Evolutionary conservation across 2,797 vertebrate genomes (phyloP).

Genomic region (Gymnodraco acuticeps): DNA sequence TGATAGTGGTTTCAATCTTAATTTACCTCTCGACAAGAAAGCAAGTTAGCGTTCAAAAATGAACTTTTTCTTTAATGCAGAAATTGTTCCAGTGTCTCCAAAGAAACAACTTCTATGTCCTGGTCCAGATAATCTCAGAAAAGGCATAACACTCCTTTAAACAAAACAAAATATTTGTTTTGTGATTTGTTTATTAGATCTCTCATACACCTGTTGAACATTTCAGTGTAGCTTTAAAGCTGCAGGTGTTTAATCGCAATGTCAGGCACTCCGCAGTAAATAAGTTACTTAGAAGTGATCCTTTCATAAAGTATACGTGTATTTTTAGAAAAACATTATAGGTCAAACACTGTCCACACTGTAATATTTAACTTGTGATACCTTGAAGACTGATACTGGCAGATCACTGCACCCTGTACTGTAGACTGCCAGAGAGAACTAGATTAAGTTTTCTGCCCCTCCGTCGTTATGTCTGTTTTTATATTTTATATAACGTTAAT

Average conservation of each 20-base stretch:
- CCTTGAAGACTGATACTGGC: not conserved
- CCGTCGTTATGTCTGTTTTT: constrained; percentile 12
- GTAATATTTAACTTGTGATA: not conserved
- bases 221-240: constrained; percentile 2
- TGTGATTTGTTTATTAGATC: too few species aligned
- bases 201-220: too few species aligned
- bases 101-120: too few species aligned
- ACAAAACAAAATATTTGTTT: too few species aligned
- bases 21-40: constrained; percentile 4
- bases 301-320: not conserved
- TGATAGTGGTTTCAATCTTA: too few species aligned
- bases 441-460: not conserved
- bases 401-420: not conserved
- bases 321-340: not conserved
- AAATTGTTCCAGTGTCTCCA: too few species aligned
- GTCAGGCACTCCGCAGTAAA: too few species aligned
- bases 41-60: not conserved
- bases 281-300: not conserved
- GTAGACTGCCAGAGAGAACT: accelerated
- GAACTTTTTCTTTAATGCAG: too few species aligned
- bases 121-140: too few species aligned
- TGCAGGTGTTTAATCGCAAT: not conserved
- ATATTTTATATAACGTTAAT: constrained; percentile 43
- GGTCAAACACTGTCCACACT: not conserved
- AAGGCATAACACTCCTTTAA: too few species aligned